These are phyloP conservation scores for Lepus oiostolus DNA, from an alignment of 2,797 vertebrate genomes.

Conservation along the genomic window DNA sequence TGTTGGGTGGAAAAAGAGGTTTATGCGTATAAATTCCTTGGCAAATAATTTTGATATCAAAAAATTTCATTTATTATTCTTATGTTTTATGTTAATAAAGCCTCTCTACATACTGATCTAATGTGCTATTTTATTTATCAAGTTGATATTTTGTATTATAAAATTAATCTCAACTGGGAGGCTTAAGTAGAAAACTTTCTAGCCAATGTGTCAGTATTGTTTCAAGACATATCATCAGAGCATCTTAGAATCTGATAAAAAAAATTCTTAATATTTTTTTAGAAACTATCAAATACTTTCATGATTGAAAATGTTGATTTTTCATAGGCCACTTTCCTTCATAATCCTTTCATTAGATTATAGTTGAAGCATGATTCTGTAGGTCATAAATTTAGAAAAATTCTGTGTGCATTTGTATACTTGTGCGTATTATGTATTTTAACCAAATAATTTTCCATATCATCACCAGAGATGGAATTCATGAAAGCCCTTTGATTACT, in stretches of 20 bases:
- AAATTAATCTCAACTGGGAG: background rate
- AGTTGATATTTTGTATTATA: constrained; percentile 6
- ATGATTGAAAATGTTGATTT: constrained; percentile 40
- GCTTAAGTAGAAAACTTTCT: background rate
- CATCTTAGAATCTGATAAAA: constrained; percentile 12
- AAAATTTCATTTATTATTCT: constrained; percentile 14
- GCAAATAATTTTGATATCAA: background rate
- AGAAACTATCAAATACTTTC: constrained; percentile 25
- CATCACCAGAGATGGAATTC: background rate
- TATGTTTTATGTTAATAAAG: background rate
- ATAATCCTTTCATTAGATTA: background rate
- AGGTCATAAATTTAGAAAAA: background rate
- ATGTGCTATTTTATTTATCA: constrained; percentile 35
- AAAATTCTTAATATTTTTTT: background rate
- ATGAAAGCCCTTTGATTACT: background rate
- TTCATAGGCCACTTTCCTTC: constrained; percentile 18
- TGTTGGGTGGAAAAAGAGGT: background rate
- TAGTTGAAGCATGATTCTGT: constrained; percentile 24
- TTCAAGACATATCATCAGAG: constrained; percentile 10
- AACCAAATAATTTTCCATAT: background rate
- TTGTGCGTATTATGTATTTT: background rate
- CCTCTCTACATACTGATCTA: background rate
- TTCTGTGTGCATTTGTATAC: background rate
- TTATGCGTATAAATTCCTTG: background rate
- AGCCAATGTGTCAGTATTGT: background rate